Conservation (phyloP, 2,113 vertebrate genomes). For the Urocynchramus pylzowi region DNA sequence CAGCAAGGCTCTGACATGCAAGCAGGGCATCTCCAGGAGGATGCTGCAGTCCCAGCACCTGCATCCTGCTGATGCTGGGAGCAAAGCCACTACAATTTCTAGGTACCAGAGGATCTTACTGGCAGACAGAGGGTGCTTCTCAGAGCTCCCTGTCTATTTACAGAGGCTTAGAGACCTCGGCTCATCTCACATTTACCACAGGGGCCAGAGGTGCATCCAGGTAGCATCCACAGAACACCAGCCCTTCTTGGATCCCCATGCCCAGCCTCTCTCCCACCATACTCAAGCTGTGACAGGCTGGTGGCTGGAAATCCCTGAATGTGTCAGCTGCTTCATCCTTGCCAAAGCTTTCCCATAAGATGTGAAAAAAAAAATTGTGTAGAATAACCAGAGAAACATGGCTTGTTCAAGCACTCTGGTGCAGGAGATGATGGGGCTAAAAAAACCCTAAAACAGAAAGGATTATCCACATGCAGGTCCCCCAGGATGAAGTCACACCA, state of each 20-base stretch:
- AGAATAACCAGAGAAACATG: not conserved
- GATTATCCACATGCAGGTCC: not conserved
- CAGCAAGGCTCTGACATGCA: not conserved
- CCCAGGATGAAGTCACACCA: not conserved
- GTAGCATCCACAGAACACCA: fast-evolving
- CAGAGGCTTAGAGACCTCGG: not conserved
- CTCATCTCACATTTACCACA: not conserved
- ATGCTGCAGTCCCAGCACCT: not conserved
- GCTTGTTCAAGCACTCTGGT: not conserved
- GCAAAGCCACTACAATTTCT: not conserved
- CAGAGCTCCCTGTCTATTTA: not conserved
- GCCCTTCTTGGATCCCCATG: not conserved
- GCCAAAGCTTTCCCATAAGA: not conserved
- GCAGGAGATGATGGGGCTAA: not conserved
- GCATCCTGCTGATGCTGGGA: not conserved
- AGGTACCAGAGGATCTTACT: not conserved
- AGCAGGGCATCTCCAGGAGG: not conserved
- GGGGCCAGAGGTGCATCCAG: not conserved
- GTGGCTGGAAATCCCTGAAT: not conserved
- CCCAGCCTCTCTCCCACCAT: fast-evolving
- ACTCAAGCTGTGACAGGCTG: fast-evolving
- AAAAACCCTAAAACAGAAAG: fast-evolving
- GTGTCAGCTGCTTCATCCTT: not conserved
- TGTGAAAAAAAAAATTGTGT: conserved; percentile 48
- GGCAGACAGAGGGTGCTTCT: not conserved